A percentile compares a stretch with the other conserved stretches of the same genome.
phyloP scores from a whole-genome alignment of 53 echinoderm and acorn worm species.

The Apostichopus leukothele region DNA sequence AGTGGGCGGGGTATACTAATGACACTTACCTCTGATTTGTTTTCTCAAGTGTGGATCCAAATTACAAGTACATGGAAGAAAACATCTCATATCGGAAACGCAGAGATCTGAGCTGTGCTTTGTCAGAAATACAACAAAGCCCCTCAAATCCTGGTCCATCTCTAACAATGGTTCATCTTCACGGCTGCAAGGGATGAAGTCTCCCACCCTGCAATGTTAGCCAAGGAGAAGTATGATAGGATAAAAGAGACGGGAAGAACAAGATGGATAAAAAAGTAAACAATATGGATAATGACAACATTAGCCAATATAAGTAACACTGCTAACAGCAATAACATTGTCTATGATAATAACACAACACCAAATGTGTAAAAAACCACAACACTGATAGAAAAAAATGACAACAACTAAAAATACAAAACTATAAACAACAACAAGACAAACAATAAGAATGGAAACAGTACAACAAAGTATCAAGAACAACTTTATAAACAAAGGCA shows the following conservation, averaged over 20 bases:
- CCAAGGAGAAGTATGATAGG: not conserved
- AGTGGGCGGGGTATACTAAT: not conserved
- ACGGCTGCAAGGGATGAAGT: constrained; percentile 64
- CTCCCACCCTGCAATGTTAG: constrained; percentile 60
- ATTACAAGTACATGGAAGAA: constrained; percentile 91
- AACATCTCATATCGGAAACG: constrained; percentile 71
- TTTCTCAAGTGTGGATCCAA: constrained; percentile 91
- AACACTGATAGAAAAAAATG: no score
- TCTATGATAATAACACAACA: not conserved
- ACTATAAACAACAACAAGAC: no score
- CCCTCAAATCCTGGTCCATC: constrained; percentile 84
- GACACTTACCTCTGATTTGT: constrained; percentile 80
- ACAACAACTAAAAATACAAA: no score
- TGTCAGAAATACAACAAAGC: constrained; percentile 88
- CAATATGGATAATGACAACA: not conserved
- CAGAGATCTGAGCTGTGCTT: constrained; percentile 83
- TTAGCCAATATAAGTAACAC: not conserved
- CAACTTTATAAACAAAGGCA: no score
- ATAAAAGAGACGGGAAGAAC: no score
- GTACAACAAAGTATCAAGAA: no score
- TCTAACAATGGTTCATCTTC: constrained; percentile 82
- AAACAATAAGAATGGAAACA: no score
- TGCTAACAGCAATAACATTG: not conserved
- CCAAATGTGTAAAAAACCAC: no score
- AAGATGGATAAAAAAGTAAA: no score